Evolutionary conservation across 2,888 invertebrate genomes (phyloP), one percentile per base, ranked within the genome.

Genomic region (Meghimatium bilineatum): DNA sequence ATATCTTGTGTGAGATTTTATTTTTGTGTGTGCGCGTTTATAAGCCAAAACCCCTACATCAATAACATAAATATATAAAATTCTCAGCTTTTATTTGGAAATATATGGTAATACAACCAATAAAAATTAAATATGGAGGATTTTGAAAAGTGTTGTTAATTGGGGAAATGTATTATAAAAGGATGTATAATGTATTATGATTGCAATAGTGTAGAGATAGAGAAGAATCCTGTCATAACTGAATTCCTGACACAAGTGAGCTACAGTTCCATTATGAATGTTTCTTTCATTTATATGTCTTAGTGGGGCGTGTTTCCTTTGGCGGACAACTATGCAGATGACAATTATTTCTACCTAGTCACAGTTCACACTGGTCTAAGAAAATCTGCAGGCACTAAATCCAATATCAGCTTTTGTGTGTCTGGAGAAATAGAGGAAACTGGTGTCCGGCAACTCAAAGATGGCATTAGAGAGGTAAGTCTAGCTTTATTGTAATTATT

Each of bases 281-380:
- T 29, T 56, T 2, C 6, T 71, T 6, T 56, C 56, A 1, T 63
- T 36, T 52, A 32, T 82, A 60, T 72, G 17, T 88, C 87, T 32
- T 87, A 92, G 92, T 92, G 91, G 91, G 89, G 90, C 34, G 89
- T 91, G 2, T 89, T 90, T 10, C 91, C 91, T 34, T 86, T 92
- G 66, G 83, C 85, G 17, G 92, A 92, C 88, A 92, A 92, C 88
- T 88, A 89, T 67, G 87, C 88, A 0, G 87, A 89, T 52, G 91
- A 92, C 82, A 88, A 87, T 63, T 91, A 91, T 83, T 90, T 89
- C 85, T 92, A 92, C 86, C 88, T 91, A 34, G 79, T 92, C 34
- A 90, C 90, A 12, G 91, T 92, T 1, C 88, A 89, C 72, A 92
- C 92, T 1, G 92, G 92, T 17, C 89, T 91, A 84, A 86, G 91